Conservation (phyloP, 2,113 vertebrate species). For the Nothobranchius furzeri region DNA sequence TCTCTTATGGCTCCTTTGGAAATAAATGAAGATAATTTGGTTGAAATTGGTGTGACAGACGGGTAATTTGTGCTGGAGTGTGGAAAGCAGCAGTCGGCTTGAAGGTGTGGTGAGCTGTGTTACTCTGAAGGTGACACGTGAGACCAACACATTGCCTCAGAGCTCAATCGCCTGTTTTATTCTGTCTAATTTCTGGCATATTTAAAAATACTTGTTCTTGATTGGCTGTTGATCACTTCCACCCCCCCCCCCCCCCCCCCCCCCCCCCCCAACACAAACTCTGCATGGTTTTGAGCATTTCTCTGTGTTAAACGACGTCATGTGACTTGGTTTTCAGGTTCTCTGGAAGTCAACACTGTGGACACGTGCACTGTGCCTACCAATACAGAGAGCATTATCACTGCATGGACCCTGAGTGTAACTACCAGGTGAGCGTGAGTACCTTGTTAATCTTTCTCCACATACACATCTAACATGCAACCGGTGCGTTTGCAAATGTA, state of each 20-base stretch:
- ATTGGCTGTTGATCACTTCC: conserved; percentile 40
- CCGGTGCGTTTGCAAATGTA: background rate
- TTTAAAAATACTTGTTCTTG: conserved; percentile 27
- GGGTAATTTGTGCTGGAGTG: conserved; percentile 76
- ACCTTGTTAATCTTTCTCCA: conserved; percentile 52
- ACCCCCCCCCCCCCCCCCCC: no score
- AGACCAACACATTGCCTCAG: conserved; percentile 41
- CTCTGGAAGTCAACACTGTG: conserved; percentile 98
- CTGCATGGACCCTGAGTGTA: conserved; percentile 98
- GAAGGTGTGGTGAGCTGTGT: conserved; percentile 46
- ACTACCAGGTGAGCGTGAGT: conserved; percentile 92
- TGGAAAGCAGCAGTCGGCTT: conserved; percentile 65
- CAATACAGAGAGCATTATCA: conserved; percentile 99
- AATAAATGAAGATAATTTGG: conserved; percentile 84
- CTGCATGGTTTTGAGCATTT: background rate
- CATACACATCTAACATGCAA: conserved; percentile 23
- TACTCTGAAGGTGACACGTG: conserved; percentile 66
- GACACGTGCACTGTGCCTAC: conserved; percentile 98
- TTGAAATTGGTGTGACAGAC: conserved; percentile 82
- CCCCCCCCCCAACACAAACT: no score
- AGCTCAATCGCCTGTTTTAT: conserved; percentile 38
- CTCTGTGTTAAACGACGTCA: conserved; percentile 10
- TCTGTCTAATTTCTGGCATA: conserved; percentile 26
- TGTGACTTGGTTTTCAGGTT: conserved; percentile 81
- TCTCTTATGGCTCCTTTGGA: conserved; percentile 81